These are phyloP conservation scores for Lepidocyrtoides sp. DNA, from an alignment of 2,888 invertebrate genomes.

Conservation along the genomic window DNA sequence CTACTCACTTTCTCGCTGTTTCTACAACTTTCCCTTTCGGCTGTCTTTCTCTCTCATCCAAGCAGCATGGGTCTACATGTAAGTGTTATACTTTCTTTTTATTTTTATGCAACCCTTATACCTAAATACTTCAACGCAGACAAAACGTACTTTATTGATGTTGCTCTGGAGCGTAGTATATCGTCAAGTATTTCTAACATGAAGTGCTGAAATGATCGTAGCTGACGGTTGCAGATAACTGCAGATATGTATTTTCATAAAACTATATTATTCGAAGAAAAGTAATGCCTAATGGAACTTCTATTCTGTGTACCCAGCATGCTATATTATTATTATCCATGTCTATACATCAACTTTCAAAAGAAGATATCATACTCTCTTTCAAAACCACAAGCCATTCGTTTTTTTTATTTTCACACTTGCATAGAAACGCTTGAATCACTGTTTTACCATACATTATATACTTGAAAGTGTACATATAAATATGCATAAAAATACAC, in stretches of 20 bases:
- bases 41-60: not conserved
- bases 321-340: no score
- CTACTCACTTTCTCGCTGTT: slow-evolving; percentile 5
- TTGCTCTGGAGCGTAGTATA: not conserved
- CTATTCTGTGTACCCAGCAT: no score
- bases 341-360: not conserved
- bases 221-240: no score
- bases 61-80: not conserved
- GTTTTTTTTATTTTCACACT: not conserved
- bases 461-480: no score
- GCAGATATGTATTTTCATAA: no score
- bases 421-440: not conserved
- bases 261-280: no score
- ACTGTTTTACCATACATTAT: no score
- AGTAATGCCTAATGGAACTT: no score
- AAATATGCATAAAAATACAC: no score
- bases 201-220: no score
- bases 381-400: slow-evolving; percentile 41
- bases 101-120: no score
- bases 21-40: not conserved
- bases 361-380: not conserved
- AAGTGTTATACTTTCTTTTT: not conserved
- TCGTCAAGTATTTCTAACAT: no score
- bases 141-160: not conserved
- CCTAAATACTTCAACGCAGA: not conserved